Evolutionary conservation across 1,140 invertebrate genomes (phyloP), one percentile per base, ranked within the genome.

Genomic region (Ceratina australensis): DNA sequence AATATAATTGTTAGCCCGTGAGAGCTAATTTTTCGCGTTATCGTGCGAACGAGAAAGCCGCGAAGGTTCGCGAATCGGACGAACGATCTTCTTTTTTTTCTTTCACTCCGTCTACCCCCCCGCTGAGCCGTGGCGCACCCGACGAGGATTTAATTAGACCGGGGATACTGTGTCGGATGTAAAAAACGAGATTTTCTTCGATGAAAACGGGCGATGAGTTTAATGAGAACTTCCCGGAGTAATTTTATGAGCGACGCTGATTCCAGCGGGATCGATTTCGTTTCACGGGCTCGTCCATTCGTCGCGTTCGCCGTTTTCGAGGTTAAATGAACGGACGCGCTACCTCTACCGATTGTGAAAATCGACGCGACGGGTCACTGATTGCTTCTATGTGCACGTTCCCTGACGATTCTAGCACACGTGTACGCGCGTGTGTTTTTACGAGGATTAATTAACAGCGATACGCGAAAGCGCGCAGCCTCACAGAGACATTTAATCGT

Each of bases 81-180:
- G n/a, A 47, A 10, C 26, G 61, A 33, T 33, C 33, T n/a, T 61
- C 28, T 28, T 22, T 42, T 33, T 3, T 3, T 33, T 61, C 42
- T 7, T 20, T 5, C 3, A 0, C 4, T 0, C 28, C 10, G 0
- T 18, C n/a, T 33, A 42, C 33, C 33, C 33, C 33, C 33, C 33
- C 33, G 10, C 33, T 10, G 8, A 42, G 33, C 33, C 28, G 28
- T 33, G 28, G 2, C 33, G 33, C 33, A 10, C 8, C 8, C 33
- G 33, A 5, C 49, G 65, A 68, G 65, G 65, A 68, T 56, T 68
- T 68, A 68, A 68, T 68, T 68, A 68, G 65, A 20, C n/a, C 24
- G 16, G 24, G 49, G 49, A 56, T 67, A 54, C 65, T 28, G 49
- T 54, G 24, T n/a, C 65, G 50, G 65, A 28, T 26, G 65, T 54